These are phyloP conservation scores for Ivindomyrus marchei DNA, from an alignment of 2,113 vertebrate species.

Conservation along the genomic window DNA sequence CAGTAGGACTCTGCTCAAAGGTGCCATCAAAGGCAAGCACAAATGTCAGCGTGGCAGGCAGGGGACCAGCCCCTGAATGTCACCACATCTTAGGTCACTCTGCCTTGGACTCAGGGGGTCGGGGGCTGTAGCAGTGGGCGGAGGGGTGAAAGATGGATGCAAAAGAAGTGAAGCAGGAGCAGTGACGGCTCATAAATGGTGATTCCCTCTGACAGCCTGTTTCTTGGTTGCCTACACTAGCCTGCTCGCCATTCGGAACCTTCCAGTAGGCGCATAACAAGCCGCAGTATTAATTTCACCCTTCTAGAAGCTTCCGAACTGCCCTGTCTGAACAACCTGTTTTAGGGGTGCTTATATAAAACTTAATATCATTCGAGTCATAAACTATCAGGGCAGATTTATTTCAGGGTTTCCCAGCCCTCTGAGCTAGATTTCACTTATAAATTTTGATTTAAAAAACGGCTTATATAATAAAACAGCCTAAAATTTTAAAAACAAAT, in stretches of 20 bases:
- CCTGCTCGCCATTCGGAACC: not conserved
- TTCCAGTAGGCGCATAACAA: not conserved
- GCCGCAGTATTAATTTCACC: not conserved
- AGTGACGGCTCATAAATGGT: not conserved
- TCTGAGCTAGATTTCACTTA: not conserved
- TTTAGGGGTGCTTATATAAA: not conserved
- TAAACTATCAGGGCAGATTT: not conserved
- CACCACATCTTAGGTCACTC: conserved; percentile 63
- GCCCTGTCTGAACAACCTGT: not conserved
- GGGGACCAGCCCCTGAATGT: conserved; percentile 64
- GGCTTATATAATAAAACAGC: not conserved
- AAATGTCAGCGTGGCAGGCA: conserved; percentile 67
- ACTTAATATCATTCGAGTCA: not conserved
- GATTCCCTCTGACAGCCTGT: not conserved
- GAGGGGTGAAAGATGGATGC: not conserved
- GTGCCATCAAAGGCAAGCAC: conserved; percentile 65
- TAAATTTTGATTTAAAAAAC: not conserved
- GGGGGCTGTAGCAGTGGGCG: not conserved
- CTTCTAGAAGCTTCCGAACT: not conserved
- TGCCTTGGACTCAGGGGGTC: conserved; percentile 23
- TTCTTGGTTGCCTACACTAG: not conserved
- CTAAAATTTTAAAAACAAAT: not conserved
- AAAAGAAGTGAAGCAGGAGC: not conserved
- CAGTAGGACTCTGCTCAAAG: conserved; percentile 67
- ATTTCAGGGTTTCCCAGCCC: not conserved